These are phyloP conservation scores for Blennius ocellaris DNA, from an alignment of 2,113 vertebrate species.

Conservation along the genomic window DNA sequence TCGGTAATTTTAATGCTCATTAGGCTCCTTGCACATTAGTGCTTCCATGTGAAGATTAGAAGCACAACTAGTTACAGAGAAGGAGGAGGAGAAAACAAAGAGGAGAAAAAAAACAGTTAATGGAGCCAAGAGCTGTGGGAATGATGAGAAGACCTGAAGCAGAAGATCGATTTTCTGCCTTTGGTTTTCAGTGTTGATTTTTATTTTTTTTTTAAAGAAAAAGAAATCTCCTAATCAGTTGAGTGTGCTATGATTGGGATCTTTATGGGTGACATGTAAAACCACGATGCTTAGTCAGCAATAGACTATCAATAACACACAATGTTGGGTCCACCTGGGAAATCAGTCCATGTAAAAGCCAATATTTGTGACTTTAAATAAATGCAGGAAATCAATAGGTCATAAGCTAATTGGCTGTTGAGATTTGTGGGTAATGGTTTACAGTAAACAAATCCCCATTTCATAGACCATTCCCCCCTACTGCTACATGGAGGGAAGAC, in stretches of 20 bases:
- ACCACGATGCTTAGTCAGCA: neutral
- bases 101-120: neutral
- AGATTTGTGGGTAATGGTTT: too few species aligned
- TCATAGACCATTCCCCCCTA: too few species aligned
- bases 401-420: too few species aligned
- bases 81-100: slow-evolving; percentile 10
- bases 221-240: too few species aligned
- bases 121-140: neutral
- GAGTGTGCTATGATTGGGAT: neutral
- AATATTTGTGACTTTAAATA: too few species aligned
- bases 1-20: slow-evolving; percentile 50
- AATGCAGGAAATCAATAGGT: too few species aligned
- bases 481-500: too few species aligned
- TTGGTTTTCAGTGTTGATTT: neutral
- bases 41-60: slow-evolving; percentile 48
- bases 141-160: neutral
- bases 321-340: too few species aligned
- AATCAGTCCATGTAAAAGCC: neutral
- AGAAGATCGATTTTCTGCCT: slow-evolving; percentile 3
- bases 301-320: neutral
- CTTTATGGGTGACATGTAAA: neutral
- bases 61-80: slow-evolving; percentile 8
- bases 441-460: too few species aligned
- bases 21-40: slow-evolving; percentile 39
- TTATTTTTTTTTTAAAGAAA: neutral